A percentile compares a stretch with the other conserved stretches of the same genome.
These are phyloP conservation scores for Ostrea denselamellosa DNA, from an alignment of 1,140 invertebrate species.

Conservation along the genomic window DNA sequence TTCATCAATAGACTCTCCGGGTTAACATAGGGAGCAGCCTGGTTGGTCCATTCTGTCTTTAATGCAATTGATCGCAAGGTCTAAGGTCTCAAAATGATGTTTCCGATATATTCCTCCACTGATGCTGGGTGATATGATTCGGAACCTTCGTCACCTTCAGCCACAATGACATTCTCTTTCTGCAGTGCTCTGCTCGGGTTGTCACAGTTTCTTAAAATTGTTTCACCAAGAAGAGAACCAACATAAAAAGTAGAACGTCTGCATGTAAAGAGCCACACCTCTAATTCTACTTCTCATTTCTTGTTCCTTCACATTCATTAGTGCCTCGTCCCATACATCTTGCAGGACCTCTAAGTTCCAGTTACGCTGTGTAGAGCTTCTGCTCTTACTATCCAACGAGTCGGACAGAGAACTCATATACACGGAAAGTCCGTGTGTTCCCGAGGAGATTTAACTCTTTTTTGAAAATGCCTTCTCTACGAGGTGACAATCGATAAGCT, in stretches of 20 bases:
- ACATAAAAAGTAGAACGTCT: slow-evolving; percentile 45
- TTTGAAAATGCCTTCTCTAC: not conserved
- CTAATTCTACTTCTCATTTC: slow-evolving; percentile 43
- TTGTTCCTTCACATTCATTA: slow-evolving; percentile 20
- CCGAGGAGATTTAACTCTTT: not conserved
- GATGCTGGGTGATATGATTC: not conserved
- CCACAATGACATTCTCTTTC: not conserved
- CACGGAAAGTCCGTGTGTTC: slow-evolving; percentile 32
- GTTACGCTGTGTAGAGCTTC: slow-evolving; percentile 34
- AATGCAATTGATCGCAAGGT: slow-evolving; percentile 29
- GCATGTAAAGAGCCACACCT: slow-evolving; percentile 18
- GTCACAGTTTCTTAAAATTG: slow-evolving; percentile 35
- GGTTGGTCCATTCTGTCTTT: slow-evolving; percentile 32
- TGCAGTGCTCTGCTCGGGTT: slow-evolving; percentile 41
- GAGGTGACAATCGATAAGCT: not conserved
- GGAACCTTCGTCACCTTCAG: no score
- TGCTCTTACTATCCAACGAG: slow-evolving; percentile 45
- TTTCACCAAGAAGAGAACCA: slow-evolving; percentile 9
- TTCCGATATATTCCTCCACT: slow-evolving; percentile 15
- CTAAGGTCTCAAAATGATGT: slow-evolving; percentile 35
- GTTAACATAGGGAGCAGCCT: not conserved
- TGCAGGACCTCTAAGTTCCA: slow-evolving; percentile 42
- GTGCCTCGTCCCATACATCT: slow-evolving; percentile 46
- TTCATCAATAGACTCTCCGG: slow-evolving; percentile 16
- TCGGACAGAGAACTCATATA: slow-evolving; percentile 49